Evolutionary conservation across 2,797 vertebrate genomes (phyloP).

Genomic region (Cyprinella venusta): DNA sequence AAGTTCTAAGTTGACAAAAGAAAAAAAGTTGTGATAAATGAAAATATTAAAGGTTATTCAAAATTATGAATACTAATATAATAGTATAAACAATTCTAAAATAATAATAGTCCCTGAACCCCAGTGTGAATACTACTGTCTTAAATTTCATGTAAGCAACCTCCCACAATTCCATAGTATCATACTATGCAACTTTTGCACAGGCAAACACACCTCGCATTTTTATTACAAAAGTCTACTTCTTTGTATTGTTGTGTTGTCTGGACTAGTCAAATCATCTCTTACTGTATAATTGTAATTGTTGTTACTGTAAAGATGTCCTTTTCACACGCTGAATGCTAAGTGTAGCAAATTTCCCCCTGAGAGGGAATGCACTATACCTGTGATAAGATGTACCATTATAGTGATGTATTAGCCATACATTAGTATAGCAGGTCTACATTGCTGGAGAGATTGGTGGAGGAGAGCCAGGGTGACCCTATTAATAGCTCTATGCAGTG

Average conservation of each 20-base stretch:
- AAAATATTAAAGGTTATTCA: neutral
- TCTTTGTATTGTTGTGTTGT: neutral
- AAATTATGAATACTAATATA: too few species aligned
- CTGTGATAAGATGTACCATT: neutral
- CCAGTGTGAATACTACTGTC: neutral
- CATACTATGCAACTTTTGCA: neutral
- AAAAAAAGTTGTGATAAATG: too few species aligned
- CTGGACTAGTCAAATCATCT: neutral
- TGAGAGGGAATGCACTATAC: neutral
- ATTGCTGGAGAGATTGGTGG: slow-evolving; percentile 49
- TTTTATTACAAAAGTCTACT: neutral
- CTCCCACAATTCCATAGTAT: neutral
- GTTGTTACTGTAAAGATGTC: neutral
- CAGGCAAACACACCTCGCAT: neutral
- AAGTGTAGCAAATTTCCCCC: slow-evolving; percentile 6
- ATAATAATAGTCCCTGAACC: neutral
- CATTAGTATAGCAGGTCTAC: slow-evolving; percentile 61
- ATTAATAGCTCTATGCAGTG: slow-evolving; percentile 69
- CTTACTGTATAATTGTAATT: neutral
- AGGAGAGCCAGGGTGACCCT: slow-evolving; percentile 63
- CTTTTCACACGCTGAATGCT: neutral
- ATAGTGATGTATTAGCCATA: slow-evolving; percentile 59
- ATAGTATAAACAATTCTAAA: neutral
- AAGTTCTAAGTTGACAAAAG: too few species aligned
- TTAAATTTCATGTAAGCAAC: neutral